Percentiles rank a stretch among this genome's conserved stretches.
These are phyloP conservation scores for Clivina fossor DNA, from an alignment of 2,888 invertebrate genomes.

Conservation along the genomic window DNA sequence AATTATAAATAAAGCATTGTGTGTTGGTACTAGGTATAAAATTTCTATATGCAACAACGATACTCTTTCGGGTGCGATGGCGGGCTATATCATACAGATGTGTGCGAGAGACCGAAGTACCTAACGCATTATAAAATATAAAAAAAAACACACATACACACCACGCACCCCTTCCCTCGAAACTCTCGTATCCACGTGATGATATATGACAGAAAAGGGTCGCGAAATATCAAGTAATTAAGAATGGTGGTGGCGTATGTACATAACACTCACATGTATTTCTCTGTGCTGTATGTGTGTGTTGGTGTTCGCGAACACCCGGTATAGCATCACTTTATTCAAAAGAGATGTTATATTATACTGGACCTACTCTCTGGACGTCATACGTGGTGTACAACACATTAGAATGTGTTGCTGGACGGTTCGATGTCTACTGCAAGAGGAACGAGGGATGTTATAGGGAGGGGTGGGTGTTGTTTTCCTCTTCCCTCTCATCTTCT, in stretches of 20 bases:
- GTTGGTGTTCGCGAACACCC: too few species aligned
- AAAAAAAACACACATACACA: too few species aligned
- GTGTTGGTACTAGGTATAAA: too few species aligned
- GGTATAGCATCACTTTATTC: constrained; percentile 39
- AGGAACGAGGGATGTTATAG: background rate
- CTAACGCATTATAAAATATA: constrained; percentile 13
- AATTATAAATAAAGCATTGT: too few species aligned
- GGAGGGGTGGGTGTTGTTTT: background rate
- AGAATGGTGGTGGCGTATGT: constrained; percentile 41
- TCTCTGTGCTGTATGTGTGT: constrained; percentile 11
- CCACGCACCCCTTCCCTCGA: too few species aligned
- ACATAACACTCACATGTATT: constrained; percentile 27
- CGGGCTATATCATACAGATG: too few species aligned
- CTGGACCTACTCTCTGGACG: background rate
- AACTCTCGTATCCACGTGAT: constrained; percentile 30
- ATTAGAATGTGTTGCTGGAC: constrained; percentile 22
- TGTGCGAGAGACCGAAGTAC: too few species aligned
- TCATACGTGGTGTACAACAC: constrained; percentile 15
- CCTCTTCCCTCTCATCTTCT: too few species aligned
- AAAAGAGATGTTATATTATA: constrained; percentile 38
- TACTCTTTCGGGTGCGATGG: too few species aligned
- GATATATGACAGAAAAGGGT: constrained; percentile 44
- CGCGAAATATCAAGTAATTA: constrained; percentile 43
- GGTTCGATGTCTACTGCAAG: too few species aligned
- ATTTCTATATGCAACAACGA: too few species aligned